A percentile compares a stretch with the other conserved stretches of the same genome.
These are phyloP conservation scores for Clitarchus hookeri DNA, from an alignment of 2,888 invertebrate species.

Conservation along the genomic window DNA sequence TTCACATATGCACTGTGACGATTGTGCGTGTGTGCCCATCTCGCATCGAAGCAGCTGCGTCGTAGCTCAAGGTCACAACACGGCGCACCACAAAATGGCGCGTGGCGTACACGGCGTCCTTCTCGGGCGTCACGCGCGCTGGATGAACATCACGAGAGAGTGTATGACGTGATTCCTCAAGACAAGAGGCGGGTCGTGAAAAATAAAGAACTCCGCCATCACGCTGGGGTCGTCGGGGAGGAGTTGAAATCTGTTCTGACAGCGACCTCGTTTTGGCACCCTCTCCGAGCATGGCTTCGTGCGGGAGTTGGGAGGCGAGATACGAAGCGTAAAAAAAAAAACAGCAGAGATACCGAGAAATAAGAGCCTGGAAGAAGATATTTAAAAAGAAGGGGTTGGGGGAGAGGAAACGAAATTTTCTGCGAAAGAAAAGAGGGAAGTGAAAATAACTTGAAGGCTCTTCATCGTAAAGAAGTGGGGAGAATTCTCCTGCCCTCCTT, in stretches of 20 bases:
- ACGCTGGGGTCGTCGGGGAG: neutral
- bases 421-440: neutral
- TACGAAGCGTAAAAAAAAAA: neutral
- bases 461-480: neutral
- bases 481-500: neutral
- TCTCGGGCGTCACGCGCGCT: neutral
- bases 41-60: too few relatives aligned
- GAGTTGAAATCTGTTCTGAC: conserved; percentile 6
- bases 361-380: conserved; percentile 5
- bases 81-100: too few relatives aligned
- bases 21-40: too few relatives aligned
- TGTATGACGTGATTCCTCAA: neutral
- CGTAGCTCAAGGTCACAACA: too few relatives aligned
- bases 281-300: neutral
- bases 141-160: neutral
- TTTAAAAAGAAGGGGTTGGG: neutral
- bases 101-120: too few relatives aligned
- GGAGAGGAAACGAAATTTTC: neutral
- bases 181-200: neutral
- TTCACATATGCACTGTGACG: too few relatives aligned
- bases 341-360: neutral
- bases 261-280: conserved; percentile 14
- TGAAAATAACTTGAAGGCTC: conserved; percentile 5
- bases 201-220: neutral
- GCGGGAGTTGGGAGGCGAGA: too few relatives aligned